phyloP scores from a whole-genome alignment of 2,113 vertebrate species.

The Catharus minimus region DNA sequence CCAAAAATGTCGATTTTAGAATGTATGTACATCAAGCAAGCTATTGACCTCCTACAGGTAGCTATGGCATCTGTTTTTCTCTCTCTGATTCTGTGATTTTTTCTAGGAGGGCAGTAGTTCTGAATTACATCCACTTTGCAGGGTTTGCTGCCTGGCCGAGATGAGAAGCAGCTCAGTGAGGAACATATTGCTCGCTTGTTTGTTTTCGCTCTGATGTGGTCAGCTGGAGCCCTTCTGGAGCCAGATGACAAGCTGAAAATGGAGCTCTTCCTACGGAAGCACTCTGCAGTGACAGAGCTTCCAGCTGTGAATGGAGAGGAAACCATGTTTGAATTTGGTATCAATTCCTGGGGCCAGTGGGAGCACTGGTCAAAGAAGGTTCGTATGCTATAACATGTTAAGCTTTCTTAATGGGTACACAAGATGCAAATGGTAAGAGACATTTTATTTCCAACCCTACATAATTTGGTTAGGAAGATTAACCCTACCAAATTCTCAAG shows the following conservation, averaged over 20 bases:
- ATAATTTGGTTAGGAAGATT: background rate
- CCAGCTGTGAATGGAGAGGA: slow-evolving; percentile 74
- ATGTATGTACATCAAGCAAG: slow-evolving; percentile 87
- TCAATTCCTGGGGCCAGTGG: slow-evolving; percentile 79
- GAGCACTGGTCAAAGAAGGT: slow-evolving; percentile 85
- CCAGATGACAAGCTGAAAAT: slow-evolving; percentile 80
- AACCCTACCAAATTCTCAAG: background rate
- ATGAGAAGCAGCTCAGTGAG: slow-evolving; percentile 70
- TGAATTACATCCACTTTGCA: slow-evolving; percentile 29
- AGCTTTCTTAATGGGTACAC: background rate
- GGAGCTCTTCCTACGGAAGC: slow-evolving; percentile 76
- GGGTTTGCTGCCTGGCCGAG: slow-evolving; percentile 74
- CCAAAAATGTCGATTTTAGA: slow-evolving; percentile 85
- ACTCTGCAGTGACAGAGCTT: slow-evolving; percentile 73
- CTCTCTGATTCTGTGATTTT: background rate
- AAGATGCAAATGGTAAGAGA: background rate
- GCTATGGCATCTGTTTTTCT: background rate
- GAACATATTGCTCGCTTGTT: slow-evolving; percentile 76
- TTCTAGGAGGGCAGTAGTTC: background rate
- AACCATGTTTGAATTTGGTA: slow-evolving; percentile 83
- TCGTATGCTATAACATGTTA: background rate
- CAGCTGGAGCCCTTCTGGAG: slow-evolving; percentile 81
- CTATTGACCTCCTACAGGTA: slow-evolving; percentile 85
- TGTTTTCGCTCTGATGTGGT: slow-evolving; percentile 85
- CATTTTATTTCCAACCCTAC: background rate